Conservation (phyloP, 2,797 vertebrate species). For the Semotilus atromaculatus region DNA sequence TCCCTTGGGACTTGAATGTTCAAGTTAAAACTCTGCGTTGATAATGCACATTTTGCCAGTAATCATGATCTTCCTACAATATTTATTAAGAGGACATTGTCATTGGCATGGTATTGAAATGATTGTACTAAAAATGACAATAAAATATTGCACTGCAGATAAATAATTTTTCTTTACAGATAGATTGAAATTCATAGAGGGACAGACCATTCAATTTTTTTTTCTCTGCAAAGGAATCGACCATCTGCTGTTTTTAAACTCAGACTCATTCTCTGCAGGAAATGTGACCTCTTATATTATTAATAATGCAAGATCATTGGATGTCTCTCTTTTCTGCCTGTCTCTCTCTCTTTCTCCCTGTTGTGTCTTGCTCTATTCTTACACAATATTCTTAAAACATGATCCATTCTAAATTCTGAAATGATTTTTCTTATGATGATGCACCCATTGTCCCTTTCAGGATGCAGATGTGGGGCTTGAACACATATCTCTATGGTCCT, state of each 20-base stretch:
- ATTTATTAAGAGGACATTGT: background rate
- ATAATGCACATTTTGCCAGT: no score
- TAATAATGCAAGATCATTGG: constrained; percentile 29
- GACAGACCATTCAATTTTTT: background rate
- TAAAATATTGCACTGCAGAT: background rate
- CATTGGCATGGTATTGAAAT: background rate
- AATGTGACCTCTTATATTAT: constrained; percentile 34
- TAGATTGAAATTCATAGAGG: background rate
- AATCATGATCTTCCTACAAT: background rate
- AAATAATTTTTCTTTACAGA: background rate
- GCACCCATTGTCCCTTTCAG: constrained; percentile 63
- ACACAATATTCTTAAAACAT: background rate
- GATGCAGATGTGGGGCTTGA: constrained; percentile 83
- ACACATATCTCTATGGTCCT: constrained; percentile 88
- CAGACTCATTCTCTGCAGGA: constrained; percentile 30
- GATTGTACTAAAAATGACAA: background rate
- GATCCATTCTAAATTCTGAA: background rate
- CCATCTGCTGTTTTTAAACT: constrained; percentile 20
- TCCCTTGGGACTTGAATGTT: no score
- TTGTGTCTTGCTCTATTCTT: background rate
- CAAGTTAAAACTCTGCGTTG: no score
- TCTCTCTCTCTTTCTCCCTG: background rate
- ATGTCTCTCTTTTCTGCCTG: constrained; percentile 5
- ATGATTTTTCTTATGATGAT: background rate
- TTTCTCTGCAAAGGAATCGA: constrained; percentile 38